Evolutionary conservation across 2,888 invertebrate genomes (phyloP).

Genomic region (Caenorhabditis sp.): DNA sequence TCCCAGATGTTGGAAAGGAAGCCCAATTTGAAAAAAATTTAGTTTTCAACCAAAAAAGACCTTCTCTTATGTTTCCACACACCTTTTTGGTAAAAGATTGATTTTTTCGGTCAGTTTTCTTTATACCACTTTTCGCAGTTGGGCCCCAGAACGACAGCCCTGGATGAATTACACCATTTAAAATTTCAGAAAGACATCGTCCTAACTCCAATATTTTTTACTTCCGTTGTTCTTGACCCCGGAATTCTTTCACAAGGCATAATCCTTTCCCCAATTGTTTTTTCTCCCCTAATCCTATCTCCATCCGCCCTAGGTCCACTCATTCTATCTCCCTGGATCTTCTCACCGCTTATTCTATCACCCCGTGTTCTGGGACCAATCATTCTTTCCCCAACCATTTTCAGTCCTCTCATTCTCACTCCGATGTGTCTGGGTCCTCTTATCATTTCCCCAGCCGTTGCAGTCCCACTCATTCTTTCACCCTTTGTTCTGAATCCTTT

Average conservation of each 20-base stretch:
- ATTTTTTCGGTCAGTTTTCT: too few species aligned
- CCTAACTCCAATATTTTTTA: background rate
- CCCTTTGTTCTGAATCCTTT: slow-evolving; percentile 50
- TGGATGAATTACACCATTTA: too few species aligned
- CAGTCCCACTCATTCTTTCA: slow-evolving; percentile 49
- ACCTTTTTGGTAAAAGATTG: too few species aligned
- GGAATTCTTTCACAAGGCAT: slow-evolving; percentile 19
- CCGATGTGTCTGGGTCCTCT: slow-evolving; percentile 55
- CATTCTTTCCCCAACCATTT: slow-evolving; percentile 59
- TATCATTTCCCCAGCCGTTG: slow-evolving; percentile 49
- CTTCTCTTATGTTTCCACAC: too few species aligned
- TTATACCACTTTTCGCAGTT: too few species aligned
- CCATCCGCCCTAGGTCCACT: slow-evolving; percentile 29
- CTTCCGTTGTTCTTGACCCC: background rate
- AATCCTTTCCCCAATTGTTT: slow-evolving; percentile 30
- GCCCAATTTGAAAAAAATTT: too few species aligned
- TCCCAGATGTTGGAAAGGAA: too few species aligned
- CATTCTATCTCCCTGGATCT: slow-evolving; percentile 36
- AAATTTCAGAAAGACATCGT: slow-evolving; percentile 8
- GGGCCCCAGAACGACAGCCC: slow-evolving; percentile 4
- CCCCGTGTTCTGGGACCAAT: slow-evolving; percentile 57
- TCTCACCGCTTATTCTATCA: slow-evolving; percentile 52
- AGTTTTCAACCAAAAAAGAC: too few species aligned
- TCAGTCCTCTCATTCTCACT: slow-evolving; percentile 62
- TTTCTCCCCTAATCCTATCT: slow-evolving; percentile 32